Conservation (phyloP, 23 tunicate genomes). For the Corella eumyota region DNA sequence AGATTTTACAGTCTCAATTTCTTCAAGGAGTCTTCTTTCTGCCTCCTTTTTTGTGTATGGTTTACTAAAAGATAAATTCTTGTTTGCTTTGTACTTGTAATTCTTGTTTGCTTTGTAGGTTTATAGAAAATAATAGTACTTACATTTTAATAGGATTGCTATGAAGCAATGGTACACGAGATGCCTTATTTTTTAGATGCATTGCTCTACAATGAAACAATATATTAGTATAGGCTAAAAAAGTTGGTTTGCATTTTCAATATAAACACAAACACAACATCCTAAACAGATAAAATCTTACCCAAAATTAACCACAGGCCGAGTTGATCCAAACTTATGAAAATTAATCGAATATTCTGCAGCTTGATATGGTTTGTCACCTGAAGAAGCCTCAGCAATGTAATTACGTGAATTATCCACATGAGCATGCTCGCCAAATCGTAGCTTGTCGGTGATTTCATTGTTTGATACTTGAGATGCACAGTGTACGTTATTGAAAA, state of each 20-base stretch:
- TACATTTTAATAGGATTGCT: too few relatives aligned
- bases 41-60: slow-evolving; percentile 50
- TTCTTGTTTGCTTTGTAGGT: too few relatives aligned
- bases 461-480: slow-evolving; percentile 31
- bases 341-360: slow-evolving; percentile 72
- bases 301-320: slow-evolving; percentile 85
- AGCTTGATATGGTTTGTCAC: slow-evolving; percentile 84
- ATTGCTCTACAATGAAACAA: too few relatives aligned
- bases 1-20: slow-evolving; percentile 30
- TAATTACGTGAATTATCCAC: slow-evolving; percentile 38
- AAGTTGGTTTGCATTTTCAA: too few relatives aligned
- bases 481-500: slow-evolving; percentile 39
- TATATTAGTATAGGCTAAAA: too few relatives aligned
- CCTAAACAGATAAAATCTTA: too few relatives aligned
- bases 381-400: slow-evolving; percentile 45
- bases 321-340: slow-evolving; percentile 65
- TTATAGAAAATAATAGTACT: too few relatives aligned
- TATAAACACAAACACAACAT: neutral
- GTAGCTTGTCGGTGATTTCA: slow-evolving; percentile 42
- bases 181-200: too few relatives aligned
- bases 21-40: slow-evolving; percentile 19
- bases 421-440: slow-evolving; percentile 43
- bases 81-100: too few relatives aligned
- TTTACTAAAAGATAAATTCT: slow-evolving; percentile 25
- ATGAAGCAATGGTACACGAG: too few relatives aligned